Evolutionary conservation across 2,113 vertebrate species (phyloP).

Genomic region (Eira barbara): DNA sequence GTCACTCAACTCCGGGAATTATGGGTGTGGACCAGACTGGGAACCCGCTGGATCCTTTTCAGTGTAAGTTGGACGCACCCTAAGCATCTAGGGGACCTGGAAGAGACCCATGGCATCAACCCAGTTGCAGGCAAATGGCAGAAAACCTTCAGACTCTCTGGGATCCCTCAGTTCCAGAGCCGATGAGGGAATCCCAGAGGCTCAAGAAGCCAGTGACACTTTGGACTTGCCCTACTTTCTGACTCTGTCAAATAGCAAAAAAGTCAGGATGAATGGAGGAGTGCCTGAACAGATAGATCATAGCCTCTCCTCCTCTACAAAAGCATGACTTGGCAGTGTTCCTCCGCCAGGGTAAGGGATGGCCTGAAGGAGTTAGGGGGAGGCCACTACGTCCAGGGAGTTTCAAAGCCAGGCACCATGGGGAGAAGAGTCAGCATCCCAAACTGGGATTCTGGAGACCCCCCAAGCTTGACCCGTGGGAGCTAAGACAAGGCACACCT

Average conservation of each 20-base stretch:
- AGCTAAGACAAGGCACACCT: neutral
- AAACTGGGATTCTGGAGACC: neutral
- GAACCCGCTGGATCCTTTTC: constrained; percentile 22
- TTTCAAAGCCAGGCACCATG: neutral
- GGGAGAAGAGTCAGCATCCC: neutral
- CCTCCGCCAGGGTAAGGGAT: neutral
- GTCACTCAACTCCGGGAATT: constrained; percentile 28
- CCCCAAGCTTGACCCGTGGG: too few relatives aligned
- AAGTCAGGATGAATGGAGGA: neutral
- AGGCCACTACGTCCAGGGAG: neutral
- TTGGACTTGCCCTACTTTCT: neutral
- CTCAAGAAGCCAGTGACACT: neutral
- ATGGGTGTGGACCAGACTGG: constrained; percentile 40
- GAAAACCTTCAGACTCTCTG: neutral
- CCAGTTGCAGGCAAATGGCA: neutral
- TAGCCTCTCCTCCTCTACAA: neutral
- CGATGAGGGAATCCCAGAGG: neutral
- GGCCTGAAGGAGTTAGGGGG: neutral
- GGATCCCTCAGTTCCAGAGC: neutral
- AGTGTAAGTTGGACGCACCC: constrained; percentile 20
- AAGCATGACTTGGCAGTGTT: neutral
- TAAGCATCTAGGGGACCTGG: constrained; percentile 18
- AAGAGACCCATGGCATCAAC: neutral
- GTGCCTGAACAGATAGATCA: neutral
- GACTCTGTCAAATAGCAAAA: neutral